phyloP scores from a whole-genome alignment of 2,113 vertebrate species.

The Thryonomys swinderianus region DNA sequence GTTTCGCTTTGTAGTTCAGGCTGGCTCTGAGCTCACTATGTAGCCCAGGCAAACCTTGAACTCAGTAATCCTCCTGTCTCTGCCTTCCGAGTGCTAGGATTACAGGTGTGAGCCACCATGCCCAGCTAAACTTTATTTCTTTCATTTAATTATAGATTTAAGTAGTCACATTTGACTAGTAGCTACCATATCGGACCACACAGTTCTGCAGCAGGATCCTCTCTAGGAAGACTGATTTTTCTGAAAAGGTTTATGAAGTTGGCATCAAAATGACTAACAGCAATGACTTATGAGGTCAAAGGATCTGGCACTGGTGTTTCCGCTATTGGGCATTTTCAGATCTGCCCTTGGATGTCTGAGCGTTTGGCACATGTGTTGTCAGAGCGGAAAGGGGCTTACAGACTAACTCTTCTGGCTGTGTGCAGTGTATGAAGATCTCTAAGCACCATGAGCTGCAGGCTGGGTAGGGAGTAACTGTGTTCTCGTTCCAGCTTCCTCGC shows the following conservation, averaged over 20 bases:
- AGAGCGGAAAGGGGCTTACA: background rate
- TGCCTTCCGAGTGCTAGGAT: too few species aligned
- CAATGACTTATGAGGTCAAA: background rate
- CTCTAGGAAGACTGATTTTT: slow-evolving; percentile 27
- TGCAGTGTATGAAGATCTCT: slow-evolving; percentile 26
- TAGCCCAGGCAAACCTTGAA: too few species aligned
- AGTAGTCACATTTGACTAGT: background rate
- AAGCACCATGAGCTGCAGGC: background rate
- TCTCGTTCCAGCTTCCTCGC: background rate
- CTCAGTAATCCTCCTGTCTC: too few species aligned
- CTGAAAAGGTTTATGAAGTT: slow-evolving; percentile 37
- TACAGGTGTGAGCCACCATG: too few species aligned
- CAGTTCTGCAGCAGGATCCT: background rate
- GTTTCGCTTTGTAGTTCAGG: too few species aligned
- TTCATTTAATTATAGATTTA: slow-evolving; percentile 34
- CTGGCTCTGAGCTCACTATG: too few species aligned
- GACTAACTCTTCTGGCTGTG: background rate
- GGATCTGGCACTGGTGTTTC: too few species aligned
- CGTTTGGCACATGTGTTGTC: background rate
- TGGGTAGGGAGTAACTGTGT: background rate
- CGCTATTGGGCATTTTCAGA: background rate
- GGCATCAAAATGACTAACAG: slow-evolving; percentile 21
- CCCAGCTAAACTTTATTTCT: background rate
- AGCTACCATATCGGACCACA: background rate
- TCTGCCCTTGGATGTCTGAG: background rate